phyloP scores from a whole-genome alignment of 2,888 invertebrate genomes.

The Drosophila greeni region DNA sequence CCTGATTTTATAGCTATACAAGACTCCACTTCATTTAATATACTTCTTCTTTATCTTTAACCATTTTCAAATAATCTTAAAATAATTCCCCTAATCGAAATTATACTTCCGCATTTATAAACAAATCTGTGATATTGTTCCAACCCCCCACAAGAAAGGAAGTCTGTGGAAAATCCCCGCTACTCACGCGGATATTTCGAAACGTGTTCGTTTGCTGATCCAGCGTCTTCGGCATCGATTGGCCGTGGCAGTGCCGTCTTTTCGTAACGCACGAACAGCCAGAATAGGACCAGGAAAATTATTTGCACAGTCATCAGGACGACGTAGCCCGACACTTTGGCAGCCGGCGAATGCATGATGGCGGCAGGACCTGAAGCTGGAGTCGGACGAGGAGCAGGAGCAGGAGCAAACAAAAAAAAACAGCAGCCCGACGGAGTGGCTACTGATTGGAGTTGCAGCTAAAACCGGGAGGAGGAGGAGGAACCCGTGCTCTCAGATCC shows the following conservation, averaged over 20 bases:
- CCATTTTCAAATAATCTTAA: not conserved
- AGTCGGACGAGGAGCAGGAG: not conserved
- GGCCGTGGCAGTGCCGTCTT: conserved; percentile 74
- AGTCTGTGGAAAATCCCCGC: conserved; percentile 44
- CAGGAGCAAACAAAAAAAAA: conserved; percentile 18
- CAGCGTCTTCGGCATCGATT: conserved; percentile 66
- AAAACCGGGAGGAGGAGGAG: conserved; percentile 18
- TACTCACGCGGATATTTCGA: conserved; percentile 79
- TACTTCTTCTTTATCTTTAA: not conserved
- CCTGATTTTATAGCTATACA: not conserved
- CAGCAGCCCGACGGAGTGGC: conserved; percentile 10
- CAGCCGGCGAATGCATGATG: conserved; percentile 77
- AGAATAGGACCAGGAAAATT: conserved; percentile 80
- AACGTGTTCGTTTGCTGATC: conserved; percentile 77
- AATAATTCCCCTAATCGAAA: not conserved
- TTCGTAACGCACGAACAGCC: conserved; percentile 80
- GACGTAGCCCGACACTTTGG: conserved; percentile 78
- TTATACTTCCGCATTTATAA: too few species aligned
- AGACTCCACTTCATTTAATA: not conserved
- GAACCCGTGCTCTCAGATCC: conserved; percentile 52
- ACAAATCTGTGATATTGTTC: not conserved
- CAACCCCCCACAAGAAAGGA: not conserved
- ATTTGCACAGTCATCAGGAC: conserved; percentile 80
- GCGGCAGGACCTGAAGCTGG: conserved; percentile 28
- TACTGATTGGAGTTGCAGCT: conserved; percentile 43